Evolutionary conservation across 2,888 invertebrate genomes (phyloP).

Genomic region (Gibbula magus): DNA sequence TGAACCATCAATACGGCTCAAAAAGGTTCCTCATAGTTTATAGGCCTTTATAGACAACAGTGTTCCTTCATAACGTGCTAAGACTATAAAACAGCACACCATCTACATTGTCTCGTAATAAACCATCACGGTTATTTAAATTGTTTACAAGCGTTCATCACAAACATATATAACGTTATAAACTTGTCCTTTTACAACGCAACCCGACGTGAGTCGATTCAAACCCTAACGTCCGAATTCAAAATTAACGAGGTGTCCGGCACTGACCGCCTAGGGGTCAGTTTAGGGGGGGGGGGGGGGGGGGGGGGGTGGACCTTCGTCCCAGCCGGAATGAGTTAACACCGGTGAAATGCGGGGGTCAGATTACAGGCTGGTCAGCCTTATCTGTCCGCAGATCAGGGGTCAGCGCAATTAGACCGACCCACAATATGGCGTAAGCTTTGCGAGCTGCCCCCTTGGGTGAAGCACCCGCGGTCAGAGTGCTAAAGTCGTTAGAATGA

Average conservation of each 20-base stretch:
- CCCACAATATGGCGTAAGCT: constrained; percentile 4
- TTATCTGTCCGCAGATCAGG: neutral
- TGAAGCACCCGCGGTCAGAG: neutral
- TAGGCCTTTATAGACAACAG: too few species aligned
- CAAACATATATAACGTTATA: neutral
- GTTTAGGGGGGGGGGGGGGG: neutral
- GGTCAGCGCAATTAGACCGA: neutral
- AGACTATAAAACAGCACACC: too few species aligned
- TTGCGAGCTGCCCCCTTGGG: neutral
- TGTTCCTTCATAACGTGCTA: too few species aligned
- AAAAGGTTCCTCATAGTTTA: too few species aligned
- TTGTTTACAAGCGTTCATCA: neutral
- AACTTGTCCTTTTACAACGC: neutral
- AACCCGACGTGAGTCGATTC: neutral
- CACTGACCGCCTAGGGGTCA: neutral
- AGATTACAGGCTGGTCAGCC: neutral
- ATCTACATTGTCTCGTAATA: too few species aligned
- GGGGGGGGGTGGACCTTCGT: neutral
- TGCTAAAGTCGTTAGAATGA: neutral
- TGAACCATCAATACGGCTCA: too few species aligned
- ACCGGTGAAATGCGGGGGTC: neutral
- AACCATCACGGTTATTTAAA: neutral
- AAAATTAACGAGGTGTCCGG: constrained; percentile 11
- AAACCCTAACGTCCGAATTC: neutral
- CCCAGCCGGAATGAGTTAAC: constrained; percentile 1